Evolutionary conservation across 2,797 vertebrate species (phyloP), one percentile per base, ranked within the genome.

Genomic region (Muscicapa striata): DNA sequence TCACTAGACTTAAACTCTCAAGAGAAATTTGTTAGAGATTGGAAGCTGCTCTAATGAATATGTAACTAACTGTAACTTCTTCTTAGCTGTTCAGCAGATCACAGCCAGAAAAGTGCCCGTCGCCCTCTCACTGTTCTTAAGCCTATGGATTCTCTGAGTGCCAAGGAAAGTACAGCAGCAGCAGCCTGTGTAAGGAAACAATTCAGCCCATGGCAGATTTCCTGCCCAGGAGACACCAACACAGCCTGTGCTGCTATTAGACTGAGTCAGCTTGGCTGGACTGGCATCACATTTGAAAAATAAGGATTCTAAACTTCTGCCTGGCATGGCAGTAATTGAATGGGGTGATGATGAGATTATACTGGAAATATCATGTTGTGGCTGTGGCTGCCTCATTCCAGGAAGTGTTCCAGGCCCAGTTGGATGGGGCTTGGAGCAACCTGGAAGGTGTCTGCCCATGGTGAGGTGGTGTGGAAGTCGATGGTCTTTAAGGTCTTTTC

Each of bases 161-260:
- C 94, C 4, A 96, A 96, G 85, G 97, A 97, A 32, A 95, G 94
- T 4, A 0, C 93, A 32, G 95, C 97, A 34, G 61, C 32, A 62
- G 96, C 92, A 92, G 54, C 86, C 73, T 96, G 91, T 83, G 97
- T 98, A 98, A 98, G 98, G 90, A 81, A 40, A 72, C 45, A n/a
- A 0, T 67, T 68, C 68, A 41, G 12, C 29, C 87, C 29, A 1
- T 2, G 34, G 67, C 57, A 82, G 26, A 21, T 29, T n/a, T 55
- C 8, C 30, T 69, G 58, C 16, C 34, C 16, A 36, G 45, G 38
- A 51, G 49, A 45, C 64, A 21, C 18, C 23, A 40, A 0, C 2
- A 3, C 16, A 41, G 43, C 51, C 48, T 15, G 27, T 57, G 17
- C 21, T 59, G 0, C 12, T 72, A 46, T 13, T 30, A 46, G 57